Evolutionary conservation across 2,797 vertebrate species (phyloP), one percentile per base, ranked within the genome.

Genomic region (Amblyraja radiata): DNA sequence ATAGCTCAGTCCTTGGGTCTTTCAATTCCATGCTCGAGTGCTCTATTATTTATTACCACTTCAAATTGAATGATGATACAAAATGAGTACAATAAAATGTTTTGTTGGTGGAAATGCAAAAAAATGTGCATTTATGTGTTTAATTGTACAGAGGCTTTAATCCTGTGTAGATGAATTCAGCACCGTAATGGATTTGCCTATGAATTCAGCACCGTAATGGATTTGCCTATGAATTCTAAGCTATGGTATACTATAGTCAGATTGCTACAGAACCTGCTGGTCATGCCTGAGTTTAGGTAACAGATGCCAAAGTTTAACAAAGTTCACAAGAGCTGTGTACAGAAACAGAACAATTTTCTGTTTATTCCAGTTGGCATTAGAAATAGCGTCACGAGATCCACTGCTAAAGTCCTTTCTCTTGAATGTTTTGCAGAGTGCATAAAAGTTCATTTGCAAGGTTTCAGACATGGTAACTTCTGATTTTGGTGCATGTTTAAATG

Each of bases 261-360:
- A n/a, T 61, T 32, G 28, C 13, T n/a, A 86, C 54, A 86, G 13
- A 86, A 86, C n/a, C 10, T n/a, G 58, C 63, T 86, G 58, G 58
- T 63, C 83, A 10, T 61, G 58, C 25, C 11, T 5, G 5, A 54
- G 46, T 86, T 86, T 63, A 63, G 61, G n/a, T 68, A 63, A 32
- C 16, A 21, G 14, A 68, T 88, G 84, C 84, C 84, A 88, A 65
- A 88, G 84, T 88, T 88, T 68, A 88, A 88, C 21, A 65, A 68
- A 88, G 84, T 68, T 88, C 61, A 88, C 28, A 14, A 16, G 58
- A 16, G 28, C 28, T 65, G 13, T n/a, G 58, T 58, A 25, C 10
- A 16, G 28, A 46, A 84, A 86, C 58, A n/a, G 83, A 86, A 6
- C 25, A n/a, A 32, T 63, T 86, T 61, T n/a, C 13, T 63, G 58